Conservation (phyloP, 1,140 invertebrate species). For the Drosophila prosaltans region DNA sequence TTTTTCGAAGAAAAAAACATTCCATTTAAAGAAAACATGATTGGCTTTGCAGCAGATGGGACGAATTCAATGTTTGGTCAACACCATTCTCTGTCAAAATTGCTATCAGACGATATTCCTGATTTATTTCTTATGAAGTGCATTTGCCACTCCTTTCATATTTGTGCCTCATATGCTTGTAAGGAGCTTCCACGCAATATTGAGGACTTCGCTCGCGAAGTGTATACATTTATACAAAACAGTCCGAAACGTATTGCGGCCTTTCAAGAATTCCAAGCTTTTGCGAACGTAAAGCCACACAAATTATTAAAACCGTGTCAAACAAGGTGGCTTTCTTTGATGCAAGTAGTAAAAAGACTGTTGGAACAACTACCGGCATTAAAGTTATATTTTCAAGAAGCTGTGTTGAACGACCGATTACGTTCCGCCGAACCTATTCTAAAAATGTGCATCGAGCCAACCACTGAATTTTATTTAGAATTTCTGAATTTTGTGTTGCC, state of each 20-base stretch:
- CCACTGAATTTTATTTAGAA: background rate
- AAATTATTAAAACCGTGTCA: background rate
- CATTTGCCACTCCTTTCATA: background rate
- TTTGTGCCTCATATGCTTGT: slow-evolving; percentile 1
- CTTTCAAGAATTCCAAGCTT: slow-evolving; percentile 1
- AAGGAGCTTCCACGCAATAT: background rate
- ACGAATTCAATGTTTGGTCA: slow-evolving; percentile 2
- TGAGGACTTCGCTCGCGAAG: too few relatives aligned
- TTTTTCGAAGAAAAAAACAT: background rate
- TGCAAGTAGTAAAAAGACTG: too few relatives aligned
- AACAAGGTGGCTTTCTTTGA: too few relatives aligned
- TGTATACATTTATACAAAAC: background rate
- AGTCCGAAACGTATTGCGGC: background rate
- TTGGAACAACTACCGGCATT: too few relatives aligned
- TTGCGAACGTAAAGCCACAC: background rate
- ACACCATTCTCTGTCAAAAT: slow-evolving; percentile 2
- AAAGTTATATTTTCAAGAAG: too few relatives aligned
- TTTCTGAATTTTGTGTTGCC: slow-evolving; percentile 2
- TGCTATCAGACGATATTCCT: slow-evolving; percentile 1
- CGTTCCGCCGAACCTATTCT: too few relatives aligned
- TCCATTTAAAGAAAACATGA: background rate
- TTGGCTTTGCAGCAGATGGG: background rate
- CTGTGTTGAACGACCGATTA: too few relatives aligned
- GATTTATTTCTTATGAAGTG: slow-evolving; percentile 1
- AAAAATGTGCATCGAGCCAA: too few relatives aligned